Base-by-base conservation (phyloP, 2,113 vertebrate genomes). In the Excalfactoria chinensis region DNA sequence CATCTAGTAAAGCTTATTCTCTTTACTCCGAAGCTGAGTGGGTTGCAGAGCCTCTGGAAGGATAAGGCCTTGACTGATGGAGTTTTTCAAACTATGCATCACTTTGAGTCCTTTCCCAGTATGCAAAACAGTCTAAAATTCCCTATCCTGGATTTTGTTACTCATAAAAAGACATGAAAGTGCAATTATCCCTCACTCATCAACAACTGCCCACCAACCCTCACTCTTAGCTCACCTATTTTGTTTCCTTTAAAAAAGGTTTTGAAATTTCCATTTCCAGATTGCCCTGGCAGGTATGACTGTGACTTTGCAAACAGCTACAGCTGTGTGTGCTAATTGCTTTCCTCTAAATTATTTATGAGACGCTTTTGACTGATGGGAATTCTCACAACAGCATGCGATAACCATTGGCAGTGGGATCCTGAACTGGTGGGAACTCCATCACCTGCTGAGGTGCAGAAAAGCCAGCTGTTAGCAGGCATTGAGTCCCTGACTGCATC, bases 291-390 rank as follows among this genome's bases (percentile, higher is more conserved):
- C 91, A 95, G 93, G 94, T 96, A 88, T 48, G 73, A 84, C 75
- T 86, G 87, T 89, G 89, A 88, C 95, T 95, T 73, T 34, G 85
- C 94, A 93, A 95, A 93, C 87, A 94, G 79, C 89, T 94, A 89
- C 94, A 95, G 94, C 95, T 95, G 96, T 85, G 93, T 88, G 90
- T 81, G 83, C 92, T 96, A 95, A 96, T 96, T 96, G 93, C 93
- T 86, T 95, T 84, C 16, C 83, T 92, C 86, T 93, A 68, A 88
- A 93, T 94, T 96, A 96, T 95, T 95, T 92, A 92, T 58, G 86
- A 86, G 83, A 60, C 40, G 3, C 41, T 92, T 92, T 44, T 96
- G 90, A 93, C 56, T 71, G 95, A 93, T 69, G 93, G 81, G 90
- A 68, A 75, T 90, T 84, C 92, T 92, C 90, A 6, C 80, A 90